Base-by-base conservation (phyloP, 2,797 vertebrate species). In the Monodelphis domestica region DNA sequence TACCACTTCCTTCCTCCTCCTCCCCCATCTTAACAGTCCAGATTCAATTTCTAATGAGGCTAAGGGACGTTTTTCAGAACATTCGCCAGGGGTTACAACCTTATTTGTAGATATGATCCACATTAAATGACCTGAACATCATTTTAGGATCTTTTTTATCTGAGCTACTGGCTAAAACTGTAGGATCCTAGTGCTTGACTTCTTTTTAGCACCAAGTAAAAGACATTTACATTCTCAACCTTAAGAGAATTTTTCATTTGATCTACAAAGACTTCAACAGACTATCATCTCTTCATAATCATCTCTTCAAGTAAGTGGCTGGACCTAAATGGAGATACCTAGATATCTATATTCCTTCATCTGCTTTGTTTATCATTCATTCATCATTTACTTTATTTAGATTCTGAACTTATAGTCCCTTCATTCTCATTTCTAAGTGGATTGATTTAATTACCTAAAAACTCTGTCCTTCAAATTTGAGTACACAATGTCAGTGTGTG, bases 181-280 rank as follows among this genome's bases (percentile, higher is more conserved):
- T 55, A 53, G 57, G 53, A 29, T 6, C 21, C 29, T 52, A 5
- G 26, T 59, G 55, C 92, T 54, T 93, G 33, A 33, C 91, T 94
- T 97, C 55, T 89, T 91, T 70, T 91, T 94, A 92, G 59, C 50
- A 91, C 29, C 33, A 88, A 88, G 52, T 92, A 89, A 63, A 95
- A 94, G 54, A 29, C 51, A 53, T 21, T 88, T 88, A 10, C 84
- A 29, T 88, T 94, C 63, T 96, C 84, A 38, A 89, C 94, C 91
- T 93, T 89, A 92, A 94, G 53, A 95, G 95, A 88, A n/a, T 54
- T 30, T 63, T 92, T 55, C 95, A 88, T 90, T 93, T 95, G 21
- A 87, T 89, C 95, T 53, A 33, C 89, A 91, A 54, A 95, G 88
- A 91, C 52, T 97, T 78, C 92, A 94, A 88, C 56, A 78, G 54